Percentiles rank a stretch among this genome's conserved stretches.
phyloP scores from a whole-genome alignment of 2,797 vertebrate species.

The Silurus lanzhouensis region DNA sequence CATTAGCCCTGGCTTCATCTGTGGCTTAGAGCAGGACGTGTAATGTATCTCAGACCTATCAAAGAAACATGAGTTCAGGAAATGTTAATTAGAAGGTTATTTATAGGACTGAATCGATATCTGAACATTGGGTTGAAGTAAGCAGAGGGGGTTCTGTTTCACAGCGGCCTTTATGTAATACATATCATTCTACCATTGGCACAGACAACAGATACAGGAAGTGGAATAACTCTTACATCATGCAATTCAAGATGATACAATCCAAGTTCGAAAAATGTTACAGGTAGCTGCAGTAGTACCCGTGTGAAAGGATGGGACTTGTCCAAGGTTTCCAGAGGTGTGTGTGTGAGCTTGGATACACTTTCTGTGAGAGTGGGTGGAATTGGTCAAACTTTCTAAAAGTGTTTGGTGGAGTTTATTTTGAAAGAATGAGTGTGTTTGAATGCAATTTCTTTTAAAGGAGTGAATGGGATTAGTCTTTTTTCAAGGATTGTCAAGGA shows the following conservation, averaged over 20 bases:
- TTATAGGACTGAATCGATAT: conserved; percentile 24
- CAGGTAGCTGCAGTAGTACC: too few relatives aligned
- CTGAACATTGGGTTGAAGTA: neutral
- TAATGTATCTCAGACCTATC: conserved; percentile 13
- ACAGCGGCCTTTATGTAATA: conserved; percentile 6
- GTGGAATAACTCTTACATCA: neutral
- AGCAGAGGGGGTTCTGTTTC: conserved; percentile 1
- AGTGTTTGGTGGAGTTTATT: too few relatives aligned
- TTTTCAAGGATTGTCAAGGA: too few relatives aligned
- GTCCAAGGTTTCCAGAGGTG: too few relatives aligned
- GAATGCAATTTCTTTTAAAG: too few relatives aligned
- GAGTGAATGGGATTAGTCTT: too few relatives aligned
- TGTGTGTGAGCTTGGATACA: too few relatives aligned
- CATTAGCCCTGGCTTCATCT: neutral
- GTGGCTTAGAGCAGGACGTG: conserved; percentile 16
- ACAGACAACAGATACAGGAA: neutral
- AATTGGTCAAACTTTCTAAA: neutral
- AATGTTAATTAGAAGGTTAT: conserved; percentile 34
- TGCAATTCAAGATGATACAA: too few relatives aligned
- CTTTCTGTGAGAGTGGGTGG: neutral
- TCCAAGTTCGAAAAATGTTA: neutral
- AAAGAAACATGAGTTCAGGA: conserved; percentile 3
- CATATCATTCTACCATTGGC: neutral
- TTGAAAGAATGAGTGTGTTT: too few relatives aligned
- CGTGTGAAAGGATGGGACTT: too few relatives aligned